Base-by-base conservation (phyloP, 92 coral and sea anemone species). In the Phenganax marumi region DNA sequence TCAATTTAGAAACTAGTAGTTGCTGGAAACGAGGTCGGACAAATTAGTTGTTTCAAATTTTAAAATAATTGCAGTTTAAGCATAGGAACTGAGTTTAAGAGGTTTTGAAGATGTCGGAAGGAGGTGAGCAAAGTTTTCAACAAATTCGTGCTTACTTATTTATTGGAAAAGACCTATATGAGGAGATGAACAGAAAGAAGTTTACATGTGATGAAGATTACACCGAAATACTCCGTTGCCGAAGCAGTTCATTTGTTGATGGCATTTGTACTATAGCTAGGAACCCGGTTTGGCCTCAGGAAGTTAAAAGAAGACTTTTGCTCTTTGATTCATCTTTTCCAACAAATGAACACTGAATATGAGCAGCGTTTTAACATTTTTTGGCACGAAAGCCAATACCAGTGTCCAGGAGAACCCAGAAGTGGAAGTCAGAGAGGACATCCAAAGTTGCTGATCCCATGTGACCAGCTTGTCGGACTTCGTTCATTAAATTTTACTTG, bases 401-500 rank as follows among this genome's bases (percentile, higher is more conserved):
- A 12, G 61, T 55, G 61, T n/a, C 61, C 61, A 12, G 18, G 18
- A 12, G 16, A 55, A 55, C 61, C 18, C 18, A 12, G 61, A 55
- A 55, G 43, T 33, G 43, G 43, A 33, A 33, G 43, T 33, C 64
- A 80, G 49, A 76, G 64, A 86, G 90, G 90, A 54, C 75, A 84
- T 51, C 88, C 90, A 68, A 87, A 84, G 56, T 75, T 87, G 21
- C 48, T 53, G 19, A 87, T 55, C 18, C 61, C 61, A 12, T 8
- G 8, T 12, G 61, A 12, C 18, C 91, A 88, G 88, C 77, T 88
- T 39, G 78, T 84, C 52, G 91, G 91, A 11, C 68, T 84, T 55
- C 85, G 90, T 16, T 84, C 88, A 12, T 75, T 87, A 49, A 83
- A 86, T 18, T 84, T 87, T 69, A 83, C 90, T 14, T 84, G 87